Evolutionary conservation across 2,113 vertebrate species (phyloP).

Genomic region (Muntiacus muntjak): DNA sequence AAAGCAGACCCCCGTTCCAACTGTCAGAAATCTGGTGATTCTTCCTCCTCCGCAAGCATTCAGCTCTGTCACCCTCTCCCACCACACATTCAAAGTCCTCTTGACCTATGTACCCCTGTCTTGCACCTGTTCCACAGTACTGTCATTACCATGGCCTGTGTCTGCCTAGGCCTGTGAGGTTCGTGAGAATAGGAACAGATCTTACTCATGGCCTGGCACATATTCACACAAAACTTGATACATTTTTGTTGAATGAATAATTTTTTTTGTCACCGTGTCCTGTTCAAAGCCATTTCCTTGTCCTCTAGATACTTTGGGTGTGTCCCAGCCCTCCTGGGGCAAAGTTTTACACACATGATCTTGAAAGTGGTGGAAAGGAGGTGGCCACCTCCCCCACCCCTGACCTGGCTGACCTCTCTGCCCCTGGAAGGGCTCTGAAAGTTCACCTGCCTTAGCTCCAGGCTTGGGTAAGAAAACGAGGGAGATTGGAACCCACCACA

Average conservation of each 20-base stretch:
- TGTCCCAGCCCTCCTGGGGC: too few species aligned
- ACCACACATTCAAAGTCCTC: not conserved
- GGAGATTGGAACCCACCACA: not conserved
- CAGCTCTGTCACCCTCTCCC: not conserved
- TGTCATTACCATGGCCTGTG: not conserved
- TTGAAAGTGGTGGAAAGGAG: not conserved
- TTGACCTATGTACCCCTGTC: not conserved
- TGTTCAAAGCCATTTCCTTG: not conserved
- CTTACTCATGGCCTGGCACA: not conserved
- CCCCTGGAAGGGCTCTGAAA: not conserved
- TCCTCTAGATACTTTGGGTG: not conserved
- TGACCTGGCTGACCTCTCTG: not conserved
- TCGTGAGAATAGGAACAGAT: not conserved
- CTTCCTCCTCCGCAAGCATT: not conserved
- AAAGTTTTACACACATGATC: not conserved
- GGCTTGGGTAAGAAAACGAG: not conserved
- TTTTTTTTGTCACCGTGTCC: not conserved
- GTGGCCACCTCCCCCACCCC: not conserved
- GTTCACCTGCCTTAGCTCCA: not conserved
- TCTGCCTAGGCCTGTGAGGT: not conserved
- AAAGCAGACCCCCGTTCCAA: fast-evolving
- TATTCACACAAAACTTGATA: not conserved
- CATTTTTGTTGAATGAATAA: not conserved
- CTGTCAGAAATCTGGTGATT: not conserved
- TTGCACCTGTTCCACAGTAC: fast-evolving